Evolutionary conservation across 1,140 invertebrate genomes (phyloP), one percentile per base, ranked within the genome.

Genomic region (Drosophila saltans): DNA sequence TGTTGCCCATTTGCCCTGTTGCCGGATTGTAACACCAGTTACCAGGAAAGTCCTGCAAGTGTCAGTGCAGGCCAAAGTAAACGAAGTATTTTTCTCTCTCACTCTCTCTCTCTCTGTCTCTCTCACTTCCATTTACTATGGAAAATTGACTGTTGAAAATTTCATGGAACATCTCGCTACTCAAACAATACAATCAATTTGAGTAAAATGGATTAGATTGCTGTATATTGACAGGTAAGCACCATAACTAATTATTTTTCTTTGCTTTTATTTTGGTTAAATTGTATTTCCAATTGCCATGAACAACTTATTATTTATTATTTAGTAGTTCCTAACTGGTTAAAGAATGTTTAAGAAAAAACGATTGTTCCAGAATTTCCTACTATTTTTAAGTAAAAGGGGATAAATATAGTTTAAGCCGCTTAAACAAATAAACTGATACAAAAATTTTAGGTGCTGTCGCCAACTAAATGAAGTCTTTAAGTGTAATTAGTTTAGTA

Each of bases 11-110:
- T 24, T 21, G 55, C 26, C 55, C 52, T 30, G 28, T 28, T 56
- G 69, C 72, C 73, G 67, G 65, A 48, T 68, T 76, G 69, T 55
- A 45, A 41, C 26, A 39, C 36, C 30, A 40, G 7, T 21, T 33
- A 39, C 59, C 39, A 55, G 30, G 43, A 43, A 24, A 52, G 3
- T 48, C 21, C 45, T 52, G 45, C 45, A 52, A 52, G 45, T 52
- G 45, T 24, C 45, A 52, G 21, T 52, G 45, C 45, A 52, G 45
- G 45, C 45, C 26, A 52, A 52, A 3, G 1, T 1, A 24, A 52
- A 43, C n/a, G 7, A 48, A 24, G 8, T 7, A 48, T 48, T 24
- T 16, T 8, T 8, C 7, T n/a, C n/a, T n/a, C n/a, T n/a, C n/a
- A n/a, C n/a, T n/a, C n/a, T n/a, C 16, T 24, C 1, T 9, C 9